phyloP scores from a whole-genome alignment of 64 coral and sea anemone genomes.

The Catalaphyllia jardinei region DNA sequence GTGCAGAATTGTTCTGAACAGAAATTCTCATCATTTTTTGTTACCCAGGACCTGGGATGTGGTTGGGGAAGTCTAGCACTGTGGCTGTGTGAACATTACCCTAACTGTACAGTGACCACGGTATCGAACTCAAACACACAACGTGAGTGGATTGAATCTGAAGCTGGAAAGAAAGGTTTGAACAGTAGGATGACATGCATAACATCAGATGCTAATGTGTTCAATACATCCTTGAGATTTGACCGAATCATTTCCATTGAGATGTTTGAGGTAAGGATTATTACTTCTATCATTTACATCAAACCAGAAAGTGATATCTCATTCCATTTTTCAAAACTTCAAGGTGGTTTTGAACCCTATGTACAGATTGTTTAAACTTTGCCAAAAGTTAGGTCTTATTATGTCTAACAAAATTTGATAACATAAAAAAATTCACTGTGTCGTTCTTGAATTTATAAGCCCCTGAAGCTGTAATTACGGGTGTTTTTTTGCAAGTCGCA shows the following conservation, averaged over 20 bases:
- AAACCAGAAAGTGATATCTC: neutral
- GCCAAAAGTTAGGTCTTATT: too few relatives aligned
- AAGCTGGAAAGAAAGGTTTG: conserved; percentile 59
- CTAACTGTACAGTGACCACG: conserved; percentile 66
- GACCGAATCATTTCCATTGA: conserved; percentile 88
- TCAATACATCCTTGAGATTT: conserved; percentile 74
- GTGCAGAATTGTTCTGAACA: neutral
- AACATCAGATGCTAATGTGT: conserved; percentile 90
- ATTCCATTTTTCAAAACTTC: too few relatives aligned
- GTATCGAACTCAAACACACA: conserved; percentile 89
- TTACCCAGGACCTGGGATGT: conserved; percentile 81
- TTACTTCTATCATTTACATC: too few relatives aligned
- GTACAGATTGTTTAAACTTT: too few relatives aligned
- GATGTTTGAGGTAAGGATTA: conserved; percentile 89
- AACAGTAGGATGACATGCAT: conserved; percentile 69
- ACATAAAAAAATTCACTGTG: too few relatives aligned
- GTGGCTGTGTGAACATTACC: conserved; percentile 90
- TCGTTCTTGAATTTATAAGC: too few relatives aligned
- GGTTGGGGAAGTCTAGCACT: conserved; percentile 79
- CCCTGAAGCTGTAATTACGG: too few relatives aligned
- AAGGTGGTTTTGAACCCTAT: too few relatives aligned
- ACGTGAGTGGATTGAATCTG: conserved; percentile 68
- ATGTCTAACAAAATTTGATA: too few relatives aligned
- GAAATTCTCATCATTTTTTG: neutral
- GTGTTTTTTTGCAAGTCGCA: too few relatives aligned